Base-by-base conservation (phyloP, 2,113 vertebrate genomes). In the Tringa solitaria region DNA sequence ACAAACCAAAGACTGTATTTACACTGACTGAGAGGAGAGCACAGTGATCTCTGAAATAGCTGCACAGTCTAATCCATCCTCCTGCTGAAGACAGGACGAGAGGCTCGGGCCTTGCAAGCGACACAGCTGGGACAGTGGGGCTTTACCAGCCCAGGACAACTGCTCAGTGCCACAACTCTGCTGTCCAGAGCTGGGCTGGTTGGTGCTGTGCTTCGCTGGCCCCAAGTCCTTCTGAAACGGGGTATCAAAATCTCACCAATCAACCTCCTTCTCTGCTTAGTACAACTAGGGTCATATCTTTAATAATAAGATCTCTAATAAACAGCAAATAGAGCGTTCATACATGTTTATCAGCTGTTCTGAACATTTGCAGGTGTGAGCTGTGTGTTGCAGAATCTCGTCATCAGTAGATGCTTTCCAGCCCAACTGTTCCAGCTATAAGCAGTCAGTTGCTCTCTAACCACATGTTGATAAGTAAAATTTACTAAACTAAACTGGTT, bases 111-210 rank as follows among this genome's bases (percentile, higher is more conserved):
- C 48, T 33, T 26, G 48, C 16, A n/a, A 73, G 57, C 8, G 11
- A 39, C 74, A 30, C 1, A 69, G 22, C 32, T 1, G 0, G 2
- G 18, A 35, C 8, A 27, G 56, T 1, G 2, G 43, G 37, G 63
- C 57, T 64, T 32, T 12, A 32, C 20, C 10, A 64, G 64, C 46
- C 64, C 45, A 51, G 69, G 41, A 59, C 35, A 51, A 56, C 35
- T 23, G n/a, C 51, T 32, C 24, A 10, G 61, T 54, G 78, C 11
- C 63, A 72, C 57, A 75, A 8, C 24, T 56, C 39, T 0, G 3
- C 83, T 28, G 6, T 35, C 26, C 37, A 23, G 77, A 46, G 37
- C 2, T 30, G 53, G 56, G 45, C 51, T 76, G 59, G 30, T 37
- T 51, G 35, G 14, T 32, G 33, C 46, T 77, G 46, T 21, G 64